phyloP scores from a whole-genome alignment of 2,797 vertebrate genomes.

The Cyprinodon diabolis region DNA sequence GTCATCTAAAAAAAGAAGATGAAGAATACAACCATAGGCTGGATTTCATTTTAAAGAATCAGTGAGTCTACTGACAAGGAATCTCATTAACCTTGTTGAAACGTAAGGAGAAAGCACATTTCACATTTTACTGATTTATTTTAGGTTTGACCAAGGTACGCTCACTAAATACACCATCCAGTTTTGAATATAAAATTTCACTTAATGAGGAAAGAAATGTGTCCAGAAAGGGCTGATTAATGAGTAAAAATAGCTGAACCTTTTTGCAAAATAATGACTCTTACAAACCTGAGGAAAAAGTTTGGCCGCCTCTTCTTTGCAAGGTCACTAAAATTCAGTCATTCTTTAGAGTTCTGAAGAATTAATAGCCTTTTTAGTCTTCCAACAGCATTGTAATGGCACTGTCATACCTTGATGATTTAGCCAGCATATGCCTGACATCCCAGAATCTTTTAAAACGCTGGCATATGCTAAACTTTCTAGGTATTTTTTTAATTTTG shows the following conservation, averaged over 20 bases:
- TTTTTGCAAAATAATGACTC: neutral
- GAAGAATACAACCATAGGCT: conserved; percentile 46
- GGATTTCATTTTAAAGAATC: conserved; percentile 60
- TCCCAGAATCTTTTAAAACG: too few species aligned
- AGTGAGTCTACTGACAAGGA: conserved; percentile 57
- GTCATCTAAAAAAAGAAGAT: conserved; percentile 41
- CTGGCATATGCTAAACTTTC: too few species aligned
- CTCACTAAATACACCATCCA: neutral
- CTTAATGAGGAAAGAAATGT: neutral
- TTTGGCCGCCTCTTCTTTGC: neutral
- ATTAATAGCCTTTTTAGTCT: neutral
- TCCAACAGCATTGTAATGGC: too few species aligned
- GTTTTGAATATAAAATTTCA: neutral
- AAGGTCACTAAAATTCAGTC: neutral
- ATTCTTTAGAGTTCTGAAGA: neutral
- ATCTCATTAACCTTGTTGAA: conserved; percentile 53
- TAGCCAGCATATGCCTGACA: too few species aligned
- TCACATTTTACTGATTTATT: neutral
- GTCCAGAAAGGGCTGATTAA: neutral
- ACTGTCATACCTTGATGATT: too few species aligned
- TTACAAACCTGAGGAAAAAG: neutral
- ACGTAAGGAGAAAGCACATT: conserved; percentile 4
- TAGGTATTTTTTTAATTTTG: neutral
- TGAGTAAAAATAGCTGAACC: neutral
- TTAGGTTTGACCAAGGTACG: neutral